Base-by-base conservation (phyloP, 2,888 invertebrate species). In the Andrena flavipes region DNA sequence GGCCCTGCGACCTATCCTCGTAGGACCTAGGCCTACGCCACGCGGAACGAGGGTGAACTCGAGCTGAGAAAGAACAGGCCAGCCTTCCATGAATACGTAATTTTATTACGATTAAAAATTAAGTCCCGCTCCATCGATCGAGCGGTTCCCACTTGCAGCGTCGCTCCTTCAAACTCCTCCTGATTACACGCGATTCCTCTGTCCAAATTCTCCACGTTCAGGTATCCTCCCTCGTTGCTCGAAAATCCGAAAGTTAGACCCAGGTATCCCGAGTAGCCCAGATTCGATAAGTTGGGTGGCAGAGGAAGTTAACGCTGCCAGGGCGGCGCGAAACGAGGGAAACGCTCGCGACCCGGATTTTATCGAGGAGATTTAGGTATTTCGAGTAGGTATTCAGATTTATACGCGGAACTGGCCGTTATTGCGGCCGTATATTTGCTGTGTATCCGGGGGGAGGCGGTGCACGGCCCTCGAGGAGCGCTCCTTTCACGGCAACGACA, bases 81-180 rank as follows among this genome's bases (percentile, higher is more conserved):
- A 48, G 67, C 78, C 80, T 74, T 29, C 91, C 88, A 92, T 92
- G 92, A 92, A 92, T 92, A 92, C 91, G 91, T 92, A 92, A 92
- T 92, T 90, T 91, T 90, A 88, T 87, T 89, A 90, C 90, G 88
- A 89, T 91, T 89, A 89, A 89, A 87, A 91, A 90, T 90, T 89
- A 91, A 91, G 86, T 65, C 76, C 13, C 10, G 72, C 20, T 54
- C 51, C 67, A 69, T 59, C 78, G 81, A 76, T 76, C 51, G 71
- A 49, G 13, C 64, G 29, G 6, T 16, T 8, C n/a, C 33, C 29
- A 8, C 35, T n/a, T 51, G 20, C n/a, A 7, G 4, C 49, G n/a
- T 2, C 3, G 10, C 13, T 42, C 30, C 20, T 33, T 62, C 20
- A 35, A 60, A 30, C 26, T 60, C 30, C 16, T 29, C 59, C 26